These are phyloP conservation scores for Anthoscopus minutus DNA, from an alignment of 2,113 vertebrate species.

Conservation along the genomic window DNA sequence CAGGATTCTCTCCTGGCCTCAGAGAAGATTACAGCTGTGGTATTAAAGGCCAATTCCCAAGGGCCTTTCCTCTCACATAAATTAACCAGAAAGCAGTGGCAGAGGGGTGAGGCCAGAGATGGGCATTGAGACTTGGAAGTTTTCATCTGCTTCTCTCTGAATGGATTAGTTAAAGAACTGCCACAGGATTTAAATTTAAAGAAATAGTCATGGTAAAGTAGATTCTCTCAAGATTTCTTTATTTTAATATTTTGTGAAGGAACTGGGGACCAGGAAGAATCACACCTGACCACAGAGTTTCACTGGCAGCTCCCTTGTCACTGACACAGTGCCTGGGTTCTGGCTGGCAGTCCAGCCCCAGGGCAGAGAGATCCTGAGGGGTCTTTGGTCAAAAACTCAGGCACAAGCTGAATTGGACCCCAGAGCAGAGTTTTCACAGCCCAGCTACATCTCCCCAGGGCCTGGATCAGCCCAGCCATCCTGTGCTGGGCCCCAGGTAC, in stretches of 20 bases:
- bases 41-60: slow-evolving; percentile 15
- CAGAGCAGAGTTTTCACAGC: neutral
- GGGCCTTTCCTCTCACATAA: neutral
- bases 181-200: neutral
- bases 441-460: neutral
- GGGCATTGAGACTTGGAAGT: neutral
- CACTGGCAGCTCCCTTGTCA: neutral
- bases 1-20: neutral
- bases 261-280: neutral
- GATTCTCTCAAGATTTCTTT: neutral
- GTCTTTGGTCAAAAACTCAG: neutral
- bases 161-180: neutral
- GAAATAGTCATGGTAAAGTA: neutral
- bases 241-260: neutral
- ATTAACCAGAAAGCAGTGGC: neutral
- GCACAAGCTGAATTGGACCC: neutral
- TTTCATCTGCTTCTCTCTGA: neutral
- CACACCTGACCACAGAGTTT: neutral
- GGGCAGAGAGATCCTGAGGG: neutral
- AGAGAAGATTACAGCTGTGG: slow-evolving; percentile 2
- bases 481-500: neutral
- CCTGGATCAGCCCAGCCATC: neutral
- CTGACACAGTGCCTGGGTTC: neutral
- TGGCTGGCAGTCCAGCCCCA: neutral
- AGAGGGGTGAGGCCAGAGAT: neutral